Conservation (phyloP, 2,113 vertebrate genomes). For the Indri indri region DNA sequence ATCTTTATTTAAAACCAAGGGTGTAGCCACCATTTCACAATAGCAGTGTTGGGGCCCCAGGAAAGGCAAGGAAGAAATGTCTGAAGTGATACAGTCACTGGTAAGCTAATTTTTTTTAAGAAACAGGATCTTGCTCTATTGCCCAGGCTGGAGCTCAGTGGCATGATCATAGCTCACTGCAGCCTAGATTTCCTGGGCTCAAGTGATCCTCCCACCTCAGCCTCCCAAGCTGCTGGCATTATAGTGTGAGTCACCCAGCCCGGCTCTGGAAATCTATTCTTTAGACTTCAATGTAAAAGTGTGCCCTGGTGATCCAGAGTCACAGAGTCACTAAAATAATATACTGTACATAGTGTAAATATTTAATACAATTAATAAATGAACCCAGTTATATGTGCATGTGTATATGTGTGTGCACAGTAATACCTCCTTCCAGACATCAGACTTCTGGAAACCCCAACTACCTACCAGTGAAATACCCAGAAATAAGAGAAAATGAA, state of each 20-base stretch:
- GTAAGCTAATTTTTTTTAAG: background rate
- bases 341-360: background rate
- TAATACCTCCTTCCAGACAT: background rate
- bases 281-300: background rate
- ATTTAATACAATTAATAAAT: background rate
- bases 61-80: background rate
- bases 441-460: background rate
- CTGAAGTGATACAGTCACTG: background rate
- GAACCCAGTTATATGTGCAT: background rate
- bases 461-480: background rate
- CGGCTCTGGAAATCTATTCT: background rate
- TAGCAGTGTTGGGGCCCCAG: background rate
- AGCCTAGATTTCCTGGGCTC: background rate
- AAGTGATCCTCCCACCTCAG: background rate
- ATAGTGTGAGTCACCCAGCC: background rate
- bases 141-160: background rate
- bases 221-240: background rate
- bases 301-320: background rate
- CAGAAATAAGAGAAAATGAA: background rate
- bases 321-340: background rate
- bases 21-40: background rate
- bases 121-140: background rate
- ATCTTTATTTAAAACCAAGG: constrained; percentile 34
- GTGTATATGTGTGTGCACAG: background rate
- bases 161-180: background rate